A percentile compares a stretch with the other conserved stretches of the same genome.
Conservation (phyloP, 2,888 invertebrate species). For the Spicauda simplicius region DNA sequence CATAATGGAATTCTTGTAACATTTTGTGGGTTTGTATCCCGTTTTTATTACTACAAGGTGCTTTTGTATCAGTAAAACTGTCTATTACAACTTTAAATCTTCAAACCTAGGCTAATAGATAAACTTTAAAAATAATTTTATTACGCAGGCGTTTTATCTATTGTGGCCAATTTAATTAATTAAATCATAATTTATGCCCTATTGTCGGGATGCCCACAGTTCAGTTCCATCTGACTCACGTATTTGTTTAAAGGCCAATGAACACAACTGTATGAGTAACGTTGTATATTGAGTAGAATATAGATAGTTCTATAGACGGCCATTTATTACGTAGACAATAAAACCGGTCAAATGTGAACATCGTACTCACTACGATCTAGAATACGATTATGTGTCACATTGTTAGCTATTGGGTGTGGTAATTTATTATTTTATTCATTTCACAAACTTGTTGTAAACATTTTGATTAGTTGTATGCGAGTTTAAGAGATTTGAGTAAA, state of each 20-base stretch:
- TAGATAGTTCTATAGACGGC: neutral
- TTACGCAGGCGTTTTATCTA: no score
- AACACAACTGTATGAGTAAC: conserved; percentile 31
- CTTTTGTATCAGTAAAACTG: no score
- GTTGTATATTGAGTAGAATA: neutral
- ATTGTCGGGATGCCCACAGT: conserved; percentile 10
- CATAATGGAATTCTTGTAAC: no score
- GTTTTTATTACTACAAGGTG: no score
- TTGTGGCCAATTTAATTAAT: neutral
- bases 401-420: conserved; percentile 2
- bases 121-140: no score
- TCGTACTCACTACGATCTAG: conserved; percentile 1
- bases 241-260: conserved; percentile 38
- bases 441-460: neutral
- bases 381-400: neutral
- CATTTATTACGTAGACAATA: conserved; percentile 17
- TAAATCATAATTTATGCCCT: neutral
- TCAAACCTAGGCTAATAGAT: no score
- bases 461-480: neutral
- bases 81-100: no score
- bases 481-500: no score
- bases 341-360: conserved; percentile 18
- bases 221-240: conserved; percentile 35
- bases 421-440: neutral
- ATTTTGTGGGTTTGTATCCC: no score